Percentiles rank a stretch among this genome's conserved stretches.
phyloP scores from a whole-genome alignment of 2,888 invertebrate species.

The Lasioglossum zephyrum region DNA sequence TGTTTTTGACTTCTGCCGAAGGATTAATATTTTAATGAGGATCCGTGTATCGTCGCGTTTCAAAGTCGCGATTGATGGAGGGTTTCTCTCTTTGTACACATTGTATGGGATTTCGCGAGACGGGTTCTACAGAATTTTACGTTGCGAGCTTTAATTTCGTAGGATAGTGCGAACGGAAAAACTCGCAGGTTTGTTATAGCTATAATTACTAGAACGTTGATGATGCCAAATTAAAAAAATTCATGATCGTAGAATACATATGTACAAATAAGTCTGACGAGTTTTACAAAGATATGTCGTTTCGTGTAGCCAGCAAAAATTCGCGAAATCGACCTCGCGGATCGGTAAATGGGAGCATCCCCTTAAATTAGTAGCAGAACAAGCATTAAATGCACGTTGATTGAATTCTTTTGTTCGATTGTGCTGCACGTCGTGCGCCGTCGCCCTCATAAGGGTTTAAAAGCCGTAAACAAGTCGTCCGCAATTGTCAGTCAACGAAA shows the following conservation, averaged over 20 bases:
- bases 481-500: neutral
- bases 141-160: neutral
- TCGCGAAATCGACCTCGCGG: neutral
- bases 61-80: neutral
- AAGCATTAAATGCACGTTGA: neutral
- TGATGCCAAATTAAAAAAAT: neutral
- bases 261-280: neutral
- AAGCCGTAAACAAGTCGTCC: neutral
- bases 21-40: conserved; percentile 7
- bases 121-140: neutral
- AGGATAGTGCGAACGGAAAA: neutral
- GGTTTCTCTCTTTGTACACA: neutral
- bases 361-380: neutral
- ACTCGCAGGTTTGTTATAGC: neutral
- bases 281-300: neutral
- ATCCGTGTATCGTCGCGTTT: too few species aligned
- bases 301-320: neutral
- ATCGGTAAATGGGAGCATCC: neutral
- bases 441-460: neutral
- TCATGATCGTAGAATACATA: neutral
- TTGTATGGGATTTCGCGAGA: neutral
- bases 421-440: neutral
- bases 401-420: neutral
- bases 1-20: neutral
- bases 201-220: neutral